Base-by-base conservation (phyloP, 2,888 invertebrate species). In the Drosophila pseudotalamancana region DNA sequence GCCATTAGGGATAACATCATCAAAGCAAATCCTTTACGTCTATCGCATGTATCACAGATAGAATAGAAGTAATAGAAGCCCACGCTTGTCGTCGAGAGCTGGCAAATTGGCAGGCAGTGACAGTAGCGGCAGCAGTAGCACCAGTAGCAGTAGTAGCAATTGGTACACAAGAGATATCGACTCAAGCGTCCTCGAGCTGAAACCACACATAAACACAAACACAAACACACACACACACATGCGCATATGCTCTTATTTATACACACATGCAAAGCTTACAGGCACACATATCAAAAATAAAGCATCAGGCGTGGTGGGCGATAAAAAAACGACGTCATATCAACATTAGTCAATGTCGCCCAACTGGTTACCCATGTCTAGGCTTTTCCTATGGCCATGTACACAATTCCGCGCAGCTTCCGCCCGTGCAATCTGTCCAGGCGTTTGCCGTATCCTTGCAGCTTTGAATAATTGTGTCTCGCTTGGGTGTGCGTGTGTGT, bases 311-410 rank as follows among this genome's bases (percentile, higher is more conserved):
- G 40, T 16, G 43, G 34, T 16, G 8, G 31, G 11, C 8, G 37
- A 45, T 51, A 49, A 62, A 66, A 62, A 61, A 67, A 65, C 68
- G 71, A 69, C 72, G 76, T 78, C 80, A 85, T 74, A 88, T 88
- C 87, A 83, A 83, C 82, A 83, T 83, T 83, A 83, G 87, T 87
- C 82, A 83, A 83, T 83, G 82, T 83, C 82, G 87, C 80, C 70
- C 68, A 79, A 72, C 76, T 57, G 65, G 75, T 65, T 78, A 67
- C 67, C 83, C 86, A 59, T 85, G 72, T 87, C 86, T 85, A 82
- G 81, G 85, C 76, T 37, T 49, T 49, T 19, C 16, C 76, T 31
- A 53, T 53, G 63, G 49, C 54, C 40, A 43, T 45, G 55, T 34
- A 60, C 39, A 40, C 59, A 45, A 37, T 34, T 35, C 46, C 46